These are phyloP conservation scores for Drosophila jambulina DNA, from an alignment of 1,140 invertebrate genomes.

Conservation along the genomic window DNA sequence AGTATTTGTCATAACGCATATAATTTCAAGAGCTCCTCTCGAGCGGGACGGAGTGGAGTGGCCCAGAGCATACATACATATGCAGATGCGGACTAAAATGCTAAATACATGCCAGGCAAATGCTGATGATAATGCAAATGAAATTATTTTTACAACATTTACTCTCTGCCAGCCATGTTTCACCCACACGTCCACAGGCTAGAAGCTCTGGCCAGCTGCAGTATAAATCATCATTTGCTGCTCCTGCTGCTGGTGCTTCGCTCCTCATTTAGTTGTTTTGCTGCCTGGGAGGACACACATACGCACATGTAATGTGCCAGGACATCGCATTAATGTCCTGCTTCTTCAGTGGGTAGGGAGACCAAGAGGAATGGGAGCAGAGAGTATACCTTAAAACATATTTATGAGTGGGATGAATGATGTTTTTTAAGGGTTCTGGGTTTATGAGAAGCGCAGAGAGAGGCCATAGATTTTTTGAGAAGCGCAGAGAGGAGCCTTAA, in stretches of 20 bases:
- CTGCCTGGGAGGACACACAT: constrained; percentile 30
- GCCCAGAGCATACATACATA: constrained; percentile 24
- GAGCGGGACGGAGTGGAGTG: constrained; percentile 8
- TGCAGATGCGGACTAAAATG: constrained; percentile 45
- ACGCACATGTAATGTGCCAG: constrained; percentile 44
- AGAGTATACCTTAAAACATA: background rate
- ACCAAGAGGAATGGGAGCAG: background rate
- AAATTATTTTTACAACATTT: constrained; percentile 69
- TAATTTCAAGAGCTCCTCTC: constrained; percentile 54
- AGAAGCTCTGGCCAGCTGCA: constrained; percentile 24
- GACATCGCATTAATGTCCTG: constrained; percentile 53
- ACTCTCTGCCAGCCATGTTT: constrained; percentile 30
- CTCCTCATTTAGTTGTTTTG: constrained; percentile 24
- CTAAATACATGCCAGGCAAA: constrained; percentile 58
- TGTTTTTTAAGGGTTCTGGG: background rate
- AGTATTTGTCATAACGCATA: constrained; percentile 62
- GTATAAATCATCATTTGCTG: constrained; percentile 73
- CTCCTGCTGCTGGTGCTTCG: constrained; percentile 3
- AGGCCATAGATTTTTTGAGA: background rate
- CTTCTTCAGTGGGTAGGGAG: constrained; percentile 3
- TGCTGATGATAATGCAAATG: constrained; percentile 67
- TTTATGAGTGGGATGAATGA: background rate
- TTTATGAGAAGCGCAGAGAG: constrained; percentile 20
- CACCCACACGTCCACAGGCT: constrained; percentile 17
- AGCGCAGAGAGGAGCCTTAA: background rate